phyloP scores from a whole-genome alignment of 2,888 invertebrate genomes.

The Archaeoteleia sp. region DNA sequence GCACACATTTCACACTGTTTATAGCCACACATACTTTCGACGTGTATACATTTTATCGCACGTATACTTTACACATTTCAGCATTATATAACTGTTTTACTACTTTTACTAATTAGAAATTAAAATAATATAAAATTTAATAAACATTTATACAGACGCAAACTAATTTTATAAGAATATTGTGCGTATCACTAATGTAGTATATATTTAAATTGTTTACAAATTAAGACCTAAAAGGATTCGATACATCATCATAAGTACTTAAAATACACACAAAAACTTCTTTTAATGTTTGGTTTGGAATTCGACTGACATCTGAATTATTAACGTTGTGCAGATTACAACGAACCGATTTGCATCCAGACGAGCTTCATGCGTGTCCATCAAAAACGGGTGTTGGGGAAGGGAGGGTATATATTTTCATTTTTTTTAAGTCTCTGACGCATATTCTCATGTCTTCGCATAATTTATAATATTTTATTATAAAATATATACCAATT shows the following conservation, averaged over 20 bases:
- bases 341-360: conserved; percentile 66
- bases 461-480: conserved; percentile 16
- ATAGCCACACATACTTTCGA: neutral
- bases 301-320: conserved; percentile 60
- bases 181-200: no score
- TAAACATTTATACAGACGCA: no score
- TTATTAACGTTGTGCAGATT: conserved; percentile 62
- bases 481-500: no score
- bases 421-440: conserved; percentile 12
- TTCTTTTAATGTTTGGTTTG: conserved; percentile 30
- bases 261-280: conserved; percentile 27
- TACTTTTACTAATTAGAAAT: no score
- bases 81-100: neutral
- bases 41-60: conserved; percentile 13
- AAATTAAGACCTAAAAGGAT: conserved; percentile 7
- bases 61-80: neutral
- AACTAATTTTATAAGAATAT: neutral
- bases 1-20: conserved; percentile 7
- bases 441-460: conserved; percentile 13
- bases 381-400: conserved; percentile 46
- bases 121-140: no score
- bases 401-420: conserved; percentile 4
- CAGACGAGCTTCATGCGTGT: conserved; percentile 61
- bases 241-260: conserved; percentile 27
- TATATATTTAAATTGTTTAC: no score